phyloP scores from a whole-genome alignment of 2,888 invertebrate genomes.

The Hetaerina titia region DNA sequence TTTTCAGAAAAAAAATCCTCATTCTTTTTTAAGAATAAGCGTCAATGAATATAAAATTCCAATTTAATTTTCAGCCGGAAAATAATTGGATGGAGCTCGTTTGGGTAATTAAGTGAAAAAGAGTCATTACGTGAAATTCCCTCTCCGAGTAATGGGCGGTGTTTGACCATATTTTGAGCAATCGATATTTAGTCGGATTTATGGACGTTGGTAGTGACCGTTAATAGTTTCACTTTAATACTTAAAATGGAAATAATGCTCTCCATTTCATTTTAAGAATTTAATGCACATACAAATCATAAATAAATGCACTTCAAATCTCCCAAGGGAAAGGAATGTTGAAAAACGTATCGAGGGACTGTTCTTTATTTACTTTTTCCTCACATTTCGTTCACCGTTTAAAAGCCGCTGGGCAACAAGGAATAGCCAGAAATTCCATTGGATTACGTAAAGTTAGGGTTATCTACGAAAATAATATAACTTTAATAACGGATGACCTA shows the following conservation, averaged over 20 bases:
- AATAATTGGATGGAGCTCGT: background rate
- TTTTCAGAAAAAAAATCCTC: background rate
- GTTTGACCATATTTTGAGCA: background rate
- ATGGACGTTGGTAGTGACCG: background rate
- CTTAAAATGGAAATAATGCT: background rate
- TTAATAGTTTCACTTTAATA: background rate
- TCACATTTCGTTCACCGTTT: too few species aligned
- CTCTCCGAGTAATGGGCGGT: background rate
- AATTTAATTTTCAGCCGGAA: background rate
- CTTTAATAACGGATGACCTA: too few species aligned
- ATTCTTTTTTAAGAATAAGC: background rate
- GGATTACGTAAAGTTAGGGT: too few species aligned
- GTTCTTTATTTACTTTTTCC: too few species aligned
- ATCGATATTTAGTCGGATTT: background rate
- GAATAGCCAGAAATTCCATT: too few species aligned
- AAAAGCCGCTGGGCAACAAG: too few species aligned
- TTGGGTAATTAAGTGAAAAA: conserved; percentile 27
- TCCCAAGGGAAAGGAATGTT: background rate
- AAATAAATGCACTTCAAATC: background rate
- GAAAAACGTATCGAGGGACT: background rate
- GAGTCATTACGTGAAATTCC: background rate
- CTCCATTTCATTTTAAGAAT: background rate
- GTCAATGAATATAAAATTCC: background rate
- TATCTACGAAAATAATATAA: too few species aligned
- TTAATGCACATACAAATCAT: background rate